Evolutionary conservation across 2,888 invertebrate genomes (phyloP).

Genomic region (Drosophila ustulata): DNA sequence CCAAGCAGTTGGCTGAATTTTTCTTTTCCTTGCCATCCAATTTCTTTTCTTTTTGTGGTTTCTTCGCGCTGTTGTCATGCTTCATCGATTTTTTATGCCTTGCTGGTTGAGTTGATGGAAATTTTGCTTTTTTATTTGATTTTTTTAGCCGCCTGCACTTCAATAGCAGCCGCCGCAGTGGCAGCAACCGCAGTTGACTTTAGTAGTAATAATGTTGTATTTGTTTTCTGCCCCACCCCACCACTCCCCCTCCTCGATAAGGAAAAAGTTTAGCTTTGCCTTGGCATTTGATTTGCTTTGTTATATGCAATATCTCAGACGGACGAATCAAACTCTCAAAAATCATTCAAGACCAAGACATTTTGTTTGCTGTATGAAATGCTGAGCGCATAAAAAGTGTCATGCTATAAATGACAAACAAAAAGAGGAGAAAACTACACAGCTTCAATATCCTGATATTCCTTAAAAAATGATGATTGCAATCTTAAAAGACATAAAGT

Average conservation of each 20-base stretch:
- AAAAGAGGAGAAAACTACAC: conserved; percentile 1
- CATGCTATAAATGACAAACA: not conserved
- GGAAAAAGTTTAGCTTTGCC: conserved; percentile 34
- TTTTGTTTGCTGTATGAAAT: conserved; percentile 30
- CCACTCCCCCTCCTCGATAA: not conserved
- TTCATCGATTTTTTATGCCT: conserved; percentile 73
- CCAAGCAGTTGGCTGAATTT: conserved; percentile 38
- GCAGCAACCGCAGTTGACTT: conserved; percentile 43
- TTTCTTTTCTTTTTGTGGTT: conserved; percentile 36
- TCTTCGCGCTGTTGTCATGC: conserved; percentile 64
- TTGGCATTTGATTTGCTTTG: conserved; percentile 42
- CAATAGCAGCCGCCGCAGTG: conserved; percentile 30
- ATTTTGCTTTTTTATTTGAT: conserved; percentile 29
- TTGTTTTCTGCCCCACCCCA: conserved; percentile 45
- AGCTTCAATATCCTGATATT: conserved; percentile 8
- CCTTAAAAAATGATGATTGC: no score
- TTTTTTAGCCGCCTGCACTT: conserved; percentile 48
- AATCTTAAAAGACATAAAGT: no score
- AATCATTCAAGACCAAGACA: conserved; percentile 29
- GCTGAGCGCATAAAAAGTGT: conserved; percentile 8
- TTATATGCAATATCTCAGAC: conserved; percentile 60
- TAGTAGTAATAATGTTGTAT: conserved; percentile 58
- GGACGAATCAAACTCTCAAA: conserved; percentile 22
- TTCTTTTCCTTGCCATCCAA: conserved; percentile 27
- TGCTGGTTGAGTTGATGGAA: conserved; percentile 69